Percentiles rank a stretch among this genome's conserved stretches.
Conservation (phyloP, 2,888 invertebrate genomes). For the Troilus luridus region DNA sequence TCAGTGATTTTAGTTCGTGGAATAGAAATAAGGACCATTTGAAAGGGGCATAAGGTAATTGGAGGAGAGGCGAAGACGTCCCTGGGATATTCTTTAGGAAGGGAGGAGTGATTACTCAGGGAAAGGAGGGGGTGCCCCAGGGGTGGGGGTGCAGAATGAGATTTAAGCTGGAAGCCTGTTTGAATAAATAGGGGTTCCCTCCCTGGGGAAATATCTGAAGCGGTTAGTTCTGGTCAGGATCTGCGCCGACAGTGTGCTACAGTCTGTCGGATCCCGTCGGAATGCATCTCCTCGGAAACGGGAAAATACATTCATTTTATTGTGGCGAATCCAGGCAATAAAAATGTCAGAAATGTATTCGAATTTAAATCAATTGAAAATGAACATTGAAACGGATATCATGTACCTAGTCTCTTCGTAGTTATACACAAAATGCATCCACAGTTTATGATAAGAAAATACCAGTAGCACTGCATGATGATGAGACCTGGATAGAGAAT, state of each 20-base stretch:
- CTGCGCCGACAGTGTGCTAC: not conserved
- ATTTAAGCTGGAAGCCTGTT: slow-evolving; percentile 55
- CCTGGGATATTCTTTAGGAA: not conserved
- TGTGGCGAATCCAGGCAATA: not conserved
- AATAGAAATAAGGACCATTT: not conserved
- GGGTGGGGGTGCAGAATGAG: slow-evolving; percentile 47
- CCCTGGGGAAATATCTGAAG: slow-evolving; percentile 51
- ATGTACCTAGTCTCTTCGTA: too few relatives aligned
- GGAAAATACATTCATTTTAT: not conserved
- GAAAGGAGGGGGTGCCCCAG: slow-evolving; percentile 46
- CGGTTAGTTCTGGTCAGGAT: slow-evolving; percentile 46
- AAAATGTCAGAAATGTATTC: not conserved
- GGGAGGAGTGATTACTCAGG: slow-evolving; percentile 47
- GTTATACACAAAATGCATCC: too few relatives aligned
- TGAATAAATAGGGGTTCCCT: slow-evolving; percentile 50
- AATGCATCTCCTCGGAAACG: slow-evolving; percentile 6
- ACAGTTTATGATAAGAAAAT: too few relatives aligned
- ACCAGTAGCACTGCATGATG: too few relatives aligned
- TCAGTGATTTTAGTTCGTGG: not conserved
- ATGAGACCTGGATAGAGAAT: too few relatives aligned
- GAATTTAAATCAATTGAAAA: not conserved
- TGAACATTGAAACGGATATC: too few relatives aligned
- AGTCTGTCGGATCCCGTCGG: not conserved
- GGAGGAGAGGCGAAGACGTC: slow-evolving; percentile 36
- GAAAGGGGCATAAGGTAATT: slow-evolving; percentile 37